A percentile compares a stretch with the other conserved stretches of the same genome.
phyloP scores from a whole-genome alignment of 2,888 invertebrate genomes.

The Drosophila subquinaria region DNA sequence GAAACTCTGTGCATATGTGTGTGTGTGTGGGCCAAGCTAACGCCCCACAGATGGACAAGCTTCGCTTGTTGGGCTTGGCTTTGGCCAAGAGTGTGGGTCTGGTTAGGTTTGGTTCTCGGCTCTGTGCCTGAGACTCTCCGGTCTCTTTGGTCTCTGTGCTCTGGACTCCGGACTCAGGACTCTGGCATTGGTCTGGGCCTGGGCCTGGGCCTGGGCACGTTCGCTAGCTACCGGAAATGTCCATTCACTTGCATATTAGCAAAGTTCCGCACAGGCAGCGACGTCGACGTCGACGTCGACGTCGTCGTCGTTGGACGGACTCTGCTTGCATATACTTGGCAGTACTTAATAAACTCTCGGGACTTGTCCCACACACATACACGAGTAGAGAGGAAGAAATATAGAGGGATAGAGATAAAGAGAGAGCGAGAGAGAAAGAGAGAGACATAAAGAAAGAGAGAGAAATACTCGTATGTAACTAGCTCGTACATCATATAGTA shows the following conservation, averaged over 20 bases:
- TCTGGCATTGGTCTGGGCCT: constrained; percentile 18
- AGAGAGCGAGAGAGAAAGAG: constrained; percentile 8
- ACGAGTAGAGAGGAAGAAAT: constrained; percentile 1
- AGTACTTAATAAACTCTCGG: constrained; percentile 78
- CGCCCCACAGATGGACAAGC: constrained; percentile 50
- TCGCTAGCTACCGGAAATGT: constrained; percentile 80
- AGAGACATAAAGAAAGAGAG: constrained; percentile 19
- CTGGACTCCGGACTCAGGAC: constrained; percentile 1
- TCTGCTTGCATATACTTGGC: constrained; percentile 71
- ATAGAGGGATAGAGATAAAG: constrained; percentile 3
- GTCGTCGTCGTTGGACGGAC: constrained; percentile 23
- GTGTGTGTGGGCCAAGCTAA: constrained; percentile 23
- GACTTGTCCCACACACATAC: constrained; percentile 37
- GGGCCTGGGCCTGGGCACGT: constrained; percentile 63
- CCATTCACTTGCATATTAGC: constrained; percentile 82
- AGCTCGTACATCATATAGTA: constrained; percentile 63
- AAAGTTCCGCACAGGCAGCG: constrained; percentile 73
- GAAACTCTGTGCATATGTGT: constrained; percentile 16
- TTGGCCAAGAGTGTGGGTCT: constrained; percentile 9
- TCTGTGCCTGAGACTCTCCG: constrained; percentile 6
- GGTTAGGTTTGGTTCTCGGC: not conserved
- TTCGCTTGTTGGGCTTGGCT: constrained; percentile 44
- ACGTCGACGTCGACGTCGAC: constrained; percentile 27
- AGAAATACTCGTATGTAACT: constrained; percentile 26
- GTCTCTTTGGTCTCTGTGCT: constrained; percentile 2